phyloP scores from a whole-genome alignment of 2,888 invertebrate genomes.

The Xestoiulus laeticollis region DNA sequence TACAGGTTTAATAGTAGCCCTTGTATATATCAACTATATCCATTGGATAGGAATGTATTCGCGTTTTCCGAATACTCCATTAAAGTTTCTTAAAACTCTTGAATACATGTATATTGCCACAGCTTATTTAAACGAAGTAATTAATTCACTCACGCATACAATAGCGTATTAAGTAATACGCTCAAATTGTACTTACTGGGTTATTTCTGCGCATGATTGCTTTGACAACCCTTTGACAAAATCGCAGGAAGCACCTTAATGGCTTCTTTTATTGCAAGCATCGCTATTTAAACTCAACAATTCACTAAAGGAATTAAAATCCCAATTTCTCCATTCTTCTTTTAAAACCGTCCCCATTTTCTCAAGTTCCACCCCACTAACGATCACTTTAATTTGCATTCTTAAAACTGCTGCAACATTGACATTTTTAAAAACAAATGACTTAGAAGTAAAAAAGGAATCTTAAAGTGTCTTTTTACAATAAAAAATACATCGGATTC shows the following conservation, averaged over 20 bases:
- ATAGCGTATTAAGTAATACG: slow-evolving; percentile 24
- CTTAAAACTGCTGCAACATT: neutral
- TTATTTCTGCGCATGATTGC: slow-evolving; percentile 8
- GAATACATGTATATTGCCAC: neutral
- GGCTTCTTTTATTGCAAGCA: neutral
- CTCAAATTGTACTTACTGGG: neutral
- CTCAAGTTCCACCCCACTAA: neutral
- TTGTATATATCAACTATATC: too few species aligned
- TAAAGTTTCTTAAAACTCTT: neutral
- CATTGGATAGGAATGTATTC: too few species aligned
- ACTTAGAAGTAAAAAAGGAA: neutral
- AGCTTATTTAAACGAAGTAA: slow-evolving; percentile 13
- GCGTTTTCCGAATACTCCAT: too few species aligned
- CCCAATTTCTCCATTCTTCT: neutral
- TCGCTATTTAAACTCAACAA: neutral
- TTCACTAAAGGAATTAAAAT: neutral
- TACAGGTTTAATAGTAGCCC: too few species aligned
- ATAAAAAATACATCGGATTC: neutral
- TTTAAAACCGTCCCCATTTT: neutral
- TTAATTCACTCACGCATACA: neutral
- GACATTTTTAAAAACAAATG: neutral
- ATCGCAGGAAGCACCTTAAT: slow-evolving; percentile 13
- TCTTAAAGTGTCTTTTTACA: neutral
- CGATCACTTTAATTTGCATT: neutral
- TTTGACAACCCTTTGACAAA: neutral